Percentiles rank a stretch among this genome's conserved stretches.
phyloP scores from a whole-genome alignment of 30 jellyfish, hydroid and myxozoan genomes.

The Aurelia aurita region DNA sequence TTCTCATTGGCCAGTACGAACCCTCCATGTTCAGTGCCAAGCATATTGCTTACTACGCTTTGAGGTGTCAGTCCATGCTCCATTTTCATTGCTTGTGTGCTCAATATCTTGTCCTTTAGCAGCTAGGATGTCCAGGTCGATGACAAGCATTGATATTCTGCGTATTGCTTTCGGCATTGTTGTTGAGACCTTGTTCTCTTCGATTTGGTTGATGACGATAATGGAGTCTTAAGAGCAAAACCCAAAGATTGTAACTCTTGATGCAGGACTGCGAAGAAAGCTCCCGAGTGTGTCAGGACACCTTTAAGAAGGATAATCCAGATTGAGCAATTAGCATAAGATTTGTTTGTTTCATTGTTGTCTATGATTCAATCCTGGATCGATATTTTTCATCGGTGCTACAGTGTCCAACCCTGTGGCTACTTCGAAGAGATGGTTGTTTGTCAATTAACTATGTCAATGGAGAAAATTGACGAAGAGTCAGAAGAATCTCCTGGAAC shows the following conservation, averaged over 20 bases:
- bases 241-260: too few relatives aligned
- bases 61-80: background rate
- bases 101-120: background rate
- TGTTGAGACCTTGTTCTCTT: background rate
- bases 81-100: background rate
- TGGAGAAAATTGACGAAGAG: constrained; percentile 67
- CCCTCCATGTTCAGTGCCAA: background rate
- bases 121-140: background rate
- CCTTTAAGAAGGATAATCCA: constrained; percentile 40
- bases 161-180: background rate
- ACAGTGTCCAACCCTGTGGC: background rate
- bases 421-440: too few relatives aligned
- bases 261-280: too few relatives aligned
- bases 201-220: background rate
- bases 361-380: constrained; percentile 13
- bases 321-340: constrained; percentile 53
- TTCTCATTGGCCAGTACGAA: background rate
- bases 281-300: too few relatives aligned
- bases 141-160: background rate
- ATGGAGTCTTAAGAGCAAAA: too few relatives aligned
- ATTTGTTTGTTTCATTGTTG: constrained; percentile 36
- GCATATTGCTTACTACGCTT: background rate
- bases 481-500: constrained; percentile 44
- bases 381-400: background rate
- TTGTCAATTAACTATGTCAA: constrained; percentile 19